Conservation (phyloP, 2,797 vertebrate species). For the Avahi laniger region DNA sequence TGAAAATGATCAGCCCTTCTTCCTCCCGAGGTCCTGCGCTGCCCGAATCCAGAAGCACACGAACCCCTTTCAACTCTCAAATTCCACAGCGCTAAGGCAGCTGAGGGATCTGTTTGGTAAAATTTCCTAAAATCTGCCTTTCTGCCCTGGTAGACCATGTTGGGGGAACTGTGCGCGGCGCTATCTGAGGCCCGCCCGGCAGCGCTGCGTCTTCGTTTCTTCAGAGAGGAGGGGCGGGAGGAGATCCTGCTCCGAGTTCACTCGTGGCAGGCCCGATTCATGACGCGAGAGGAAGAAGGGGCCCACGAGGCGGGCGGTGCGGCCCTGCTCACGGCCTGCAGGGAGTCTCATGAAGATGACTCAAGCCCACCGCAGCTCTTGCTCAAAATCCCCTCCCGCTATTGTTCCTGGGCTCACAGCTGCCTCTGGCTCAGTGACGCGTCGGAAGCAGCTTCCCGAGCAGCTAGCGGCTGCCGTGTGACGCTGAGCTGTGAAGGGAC, state of each 20-base stretch:
- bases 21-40: background rate
- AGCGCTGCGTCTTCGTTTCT: background rate
- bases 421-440: background rate
- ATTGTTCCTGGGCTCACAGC: background rate
- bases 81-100: too few relatives aligned
- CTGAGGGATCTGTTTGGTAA: background rate
- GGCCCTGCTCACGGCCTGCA: background rate
- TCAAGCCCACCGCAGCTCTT: background rate
- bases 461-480: background rate
- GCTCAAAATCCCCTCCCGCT: background rate
- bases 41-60: background rate
- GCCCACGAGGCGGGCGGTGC: background rate
- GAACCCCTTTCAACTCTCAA: background rate
- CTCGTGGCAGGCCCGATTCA: background rate
- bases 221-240: slow-evolving; percentile 23
- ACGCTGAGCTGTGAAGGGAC: slow-evolving; percentile 29
- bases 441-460: background rate
- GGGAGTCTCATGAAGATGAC: slow-evolving; percentile 58
- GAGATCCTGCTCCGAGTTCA: background rate
- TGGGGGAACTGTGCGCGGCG: background rate
- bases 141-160: background rate
- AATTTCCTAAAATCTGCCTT: background rate
- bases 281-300: background rate
- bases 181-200: background rate
- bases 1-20: too few relatives aligned